These are phyloP conservation scores for Perizoma affinitatum DNA, from an alignment of 2,888 invertebrate species.

Conservation along the genomic window DNA sequence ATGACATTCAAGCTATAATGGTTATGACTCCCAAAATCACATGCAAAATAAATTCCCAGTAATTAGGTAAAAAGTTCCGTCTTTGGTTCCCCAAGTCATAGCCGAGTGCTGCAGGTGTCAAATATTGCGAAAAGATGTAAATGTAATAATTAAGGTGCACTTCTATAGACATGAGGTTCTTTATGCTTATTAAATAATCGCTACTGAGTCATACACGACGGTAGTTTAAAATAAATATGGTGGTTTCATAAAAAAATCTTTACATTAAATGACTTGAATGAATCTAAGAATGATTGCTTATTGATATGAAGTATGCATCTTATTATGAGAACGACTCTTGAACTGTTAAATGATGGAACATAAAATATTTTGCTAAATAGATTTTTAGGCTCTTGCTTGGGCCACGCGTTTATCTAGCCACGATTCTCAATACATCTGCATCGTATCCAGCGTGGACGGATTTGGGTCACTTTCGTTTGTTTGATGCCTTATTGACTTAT, in stretches of 20 bases:
- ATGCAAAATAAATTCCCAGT: constrained; percentile 4
- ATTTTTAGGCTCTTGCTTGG: constrained; percentile 11
- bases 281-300: no score
- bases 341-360: no score
- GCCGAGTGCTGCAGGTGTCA: constrained; percentile 22
- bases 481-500: constrained; percentile 45
- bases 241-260: neutral
- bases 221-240: neutral
- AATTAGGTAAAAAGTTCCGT: neutral
- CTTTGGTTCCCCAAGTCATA: constrained; percentile 7
- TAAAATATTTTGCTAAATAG: no score
- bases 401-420: constrained; percentile 32
- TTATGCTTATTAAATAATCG: constrained; percentile 28
- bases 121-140: constrained; percentile 30
- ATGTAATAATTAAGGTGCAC: constrained; percentile 24
- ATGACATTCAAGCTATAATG: constrained; percentile 5
- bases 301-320: no score
- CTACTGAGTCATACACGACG: constrained; percentile 12
- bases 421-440: constrained; percentile 39
- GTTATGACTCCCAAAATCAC: neutral
- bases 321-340: no score
- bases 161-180: constrained; percentile 24
- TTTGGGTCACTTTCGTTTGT: constrained; percentile 46
- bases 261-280: no score
- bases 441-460: constrained; percentile 40